Conservation (phyloP, 35 echinoderm and acorn worm species). For the Lytechinus variegatus region DNA sequence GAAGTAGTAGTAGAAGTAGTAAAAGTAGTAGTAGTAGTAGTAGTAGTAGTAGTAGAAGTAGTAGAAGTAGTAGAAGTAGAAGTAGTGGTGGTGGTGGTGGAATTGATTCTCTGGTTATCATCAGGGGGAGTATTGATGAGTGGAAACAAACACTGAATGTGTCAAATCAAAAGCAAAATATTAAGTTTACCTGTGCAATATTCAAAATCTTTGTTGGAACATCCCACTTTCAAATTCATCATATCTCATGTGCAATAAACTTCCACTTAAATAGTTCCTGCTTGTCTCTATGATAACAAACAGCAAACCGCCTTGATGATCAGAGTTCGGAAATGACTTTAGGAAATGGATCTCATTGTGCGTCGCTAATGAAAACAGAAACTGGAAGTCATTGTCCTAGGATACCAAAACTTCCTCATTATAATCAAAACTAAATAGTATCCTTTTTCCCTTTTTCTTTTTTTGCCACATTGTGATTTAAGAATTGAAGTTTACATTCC, state of each 20-base stretch:
- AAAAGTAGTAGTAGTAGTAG: too few species aligned
- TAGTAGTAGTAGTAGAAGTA: too few species aligned
- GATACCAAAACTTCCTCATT: conserved; percentile 3
- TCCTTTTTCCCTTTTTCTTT: not conserved
- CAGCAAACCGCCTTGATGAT: not conserved
- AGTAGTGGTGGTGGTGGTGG: too few species aligned
- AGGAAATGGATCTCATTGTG: not conserved
- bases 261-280: not conserved
- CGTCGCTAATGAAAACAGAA: not conserved
- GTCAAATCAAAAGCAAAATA: too few species aligned
- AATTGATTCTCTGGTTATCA: too few species aligned
- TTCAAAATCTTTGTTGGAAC: not conserved
- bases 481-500: not conserved
- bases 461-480: not conserved
- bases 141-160: too few species aligned
- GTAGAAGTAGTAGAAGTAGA: too few species aligned
- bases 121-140: too few species aligned
- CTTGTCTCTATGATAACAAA: not conserved
- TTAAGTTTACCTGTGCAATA: not conserved
- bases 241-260: not conserved
- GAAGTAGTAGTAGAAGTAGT: too few species aligned
- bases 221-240: not conserved
- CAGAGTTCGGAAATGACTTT: not conserved
- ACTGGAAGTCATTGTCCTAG: conserved; percentile 6
- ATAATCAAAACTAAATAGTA: not conserved